These are phyloP conservation scores for Archivesica marissinica DNA, from an alignment of 1,140 invertebrate species.

Conservation along the genomic window DNA sequence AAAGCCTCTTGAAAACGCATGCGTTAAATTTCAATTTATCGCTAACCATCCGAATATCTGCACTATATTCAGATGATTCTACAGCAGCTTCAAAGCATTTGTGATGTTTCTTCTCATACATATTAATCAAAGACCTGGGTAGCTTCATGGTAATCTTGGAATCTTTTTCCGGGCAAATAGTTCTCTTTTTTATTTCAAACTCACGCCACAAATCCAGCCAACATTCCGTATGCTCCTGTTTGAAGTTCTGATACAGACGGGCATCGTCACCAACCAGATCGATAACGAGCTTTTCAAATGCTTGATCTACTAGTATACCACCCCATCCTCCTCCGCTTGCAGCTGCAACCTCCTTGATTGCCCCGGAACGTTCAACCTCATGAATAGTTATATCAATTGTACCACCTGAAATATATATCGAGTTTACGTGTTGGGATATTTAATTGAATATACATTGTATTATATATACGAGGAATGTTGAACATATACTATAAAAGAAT, in stretches of 20 bases:
- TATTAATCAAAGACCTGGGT: not conserved
- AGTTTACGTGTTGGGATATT: not conserved
- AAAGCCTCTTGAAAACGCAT: conserved; percentile 19
- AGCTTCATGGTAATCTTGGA: not conserved
- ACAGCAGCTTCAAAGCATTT: not conserved
- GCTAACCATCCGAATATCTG: not conserved
- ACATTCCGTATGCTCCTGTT: conserved; percentile 8
- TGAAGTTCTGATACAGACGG: conserved; percentile 43
- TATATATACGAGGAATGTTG: not conserved
- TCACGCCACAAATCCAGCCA: conserved; percentile 30
- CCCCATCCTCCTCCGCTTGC: conserved; percentile 62
- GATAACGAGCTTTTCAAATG: conserved; percentile 23
- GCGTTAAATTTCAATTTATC: conserved; percentile 53
- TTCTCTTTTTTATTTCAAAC: conserved; percentile 41
- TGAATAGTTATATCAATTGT: conserved; percentile 2
- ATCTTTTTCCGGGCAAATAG: not conserved
- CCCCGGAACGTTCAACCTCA: not conserved
- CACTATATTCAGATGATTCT: not conserved
- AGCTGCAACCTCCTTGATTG: not conserved
- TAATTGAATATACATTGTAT: not conserved
- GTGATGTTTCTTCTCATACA: not conserved
- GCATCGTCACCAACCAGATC: conserved; percentile 38
- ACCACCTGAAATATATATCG: not conserved
- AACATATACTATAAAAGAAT: not conserved
- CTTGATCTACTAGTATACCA: conserved; percentile 52